Conservation (phyloP, 2,797 vertebrate species). For the Danio choprae region DNA sequence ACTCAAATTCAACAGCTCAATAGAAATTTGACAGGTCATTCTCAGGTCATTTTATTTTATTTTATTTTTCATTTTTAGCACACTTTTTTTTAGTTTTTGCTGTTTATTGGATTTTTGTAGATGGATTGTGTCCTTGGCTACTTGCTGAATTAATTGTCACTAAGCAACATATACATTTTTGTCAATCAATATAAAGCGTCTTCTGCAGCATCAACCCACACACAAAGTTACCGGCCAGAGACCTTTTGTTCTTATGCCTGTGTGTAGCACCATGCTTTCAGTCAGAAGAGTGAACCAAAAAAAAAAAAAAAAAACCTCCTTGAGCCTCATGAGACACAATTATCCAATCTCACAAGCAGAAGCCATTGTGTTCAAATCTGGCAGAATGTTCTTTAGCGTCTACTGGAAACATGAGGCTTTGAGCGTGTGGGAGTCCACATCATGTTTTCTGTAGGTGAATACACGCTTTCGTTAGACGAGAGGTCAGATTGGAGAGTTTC, state of each 20-base stretch:
- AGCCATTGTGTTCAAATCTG: neutral
- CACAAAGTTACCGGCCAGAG: conserved; percentile 10
- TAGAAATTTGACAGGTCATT: neutral
- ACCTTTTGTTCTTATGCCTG: conserved; percentile 24
- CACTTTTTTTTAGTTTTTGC: neutral
- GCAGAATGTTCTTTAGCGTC: neutral
- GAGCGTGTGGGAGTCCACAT: conserved; percentile 23
- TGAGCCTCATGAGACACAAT: conserved; percentile 19
- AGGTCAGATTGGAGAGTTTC: neutral
- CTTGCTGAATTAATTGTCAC: conserved; percentile 21
- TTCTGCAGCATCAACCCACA: conserved; percentile 25
- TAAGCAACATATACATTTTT: conserved; percentile 17
- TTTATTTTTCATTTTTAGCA: too few relatives aligned
- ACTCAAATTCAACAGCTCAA: neutral
- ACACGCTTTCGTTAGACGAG: neutral
- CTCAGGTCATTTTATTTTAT: neutral
- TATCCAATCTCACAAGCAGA: conserved; percentile 17
- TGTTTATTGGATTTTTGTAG: neutral
- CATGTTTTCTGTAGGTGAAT: neutral
- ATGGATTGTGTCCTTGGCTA: neutral
- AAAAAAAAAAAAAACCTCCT: neutral
- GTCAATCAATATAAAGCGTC: conserved; percentile 15
- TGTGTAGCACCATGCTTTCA: conserved; percentile 18
- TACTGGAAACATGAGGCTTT: neutral
- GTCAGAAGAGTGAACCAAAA: neutral